A percentile compares a stretch with the other conserved stretches of the same genome.
Conservation (phyloP, 2,797 vertebrate genomes). For the Argentina silus region DNA sequence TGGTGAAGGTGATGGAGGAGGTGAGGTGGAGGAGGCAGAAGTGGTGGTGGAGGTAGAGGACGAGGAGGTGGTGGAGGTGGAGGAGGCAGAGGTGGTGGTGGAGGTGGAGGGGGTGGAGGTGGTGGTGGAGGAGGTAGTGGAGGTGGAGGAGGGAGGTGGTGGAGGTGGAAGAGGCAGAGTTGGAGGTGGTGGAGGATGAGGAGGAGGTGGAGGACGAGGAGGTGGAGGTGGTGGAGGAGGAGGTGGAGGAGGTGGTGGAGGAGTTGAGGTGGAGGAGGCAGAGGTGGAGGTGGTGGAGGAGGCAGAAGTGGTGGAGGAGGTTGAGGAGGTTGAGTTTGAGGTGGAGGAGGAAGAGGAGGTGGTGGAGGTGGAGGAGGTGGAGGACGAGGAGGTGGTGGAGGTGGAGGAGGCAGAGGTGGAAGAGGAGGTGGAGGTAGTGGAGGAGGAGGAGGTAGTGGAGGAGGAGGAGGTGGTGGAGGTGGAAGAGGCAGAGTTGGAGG, state of each 20-base stretch:
- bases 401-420: too few species aligned
- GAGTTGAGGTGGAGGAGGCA: too few species aligned
- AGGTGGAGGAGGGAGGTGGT: too few species aligned
- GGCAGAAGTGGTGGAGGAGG: too few species aligned
- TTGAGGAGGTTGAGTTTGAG: too few species aligned
- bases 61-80: too few species aligned
- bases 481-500: background rate
- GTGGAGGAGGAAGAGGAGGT: background rate
- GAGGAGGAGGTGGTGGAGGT: background rate
- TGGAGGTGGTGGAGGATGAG: too few species aligned
- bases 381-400: too few species aligned
- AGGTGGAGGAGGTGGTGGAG: too few species aligned
- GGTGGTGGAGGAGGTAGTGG: too few species aligned
- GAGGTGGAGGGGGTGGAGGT: background rate
- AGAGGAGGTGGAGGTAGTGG: background rate
- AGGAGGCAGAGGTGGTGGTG: too few species aligned
- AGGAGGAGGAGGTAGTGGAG: background rate
- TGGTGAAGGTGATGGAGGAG: background rate
- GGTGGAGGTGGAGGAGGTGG: background rate
- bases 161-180: background rate
- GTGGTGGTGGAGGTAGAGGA: background rate
- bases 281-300: background rate
- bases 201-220: slow-evolving; percentile 85
- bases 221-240: background rate
- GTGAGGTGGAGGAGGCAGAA: too few species aligned